These are phyloP conservation scores for Barbus barbus DNA, from an alignment of 2,113 vertebrate species.

Conservation along the genomic window DNA sequence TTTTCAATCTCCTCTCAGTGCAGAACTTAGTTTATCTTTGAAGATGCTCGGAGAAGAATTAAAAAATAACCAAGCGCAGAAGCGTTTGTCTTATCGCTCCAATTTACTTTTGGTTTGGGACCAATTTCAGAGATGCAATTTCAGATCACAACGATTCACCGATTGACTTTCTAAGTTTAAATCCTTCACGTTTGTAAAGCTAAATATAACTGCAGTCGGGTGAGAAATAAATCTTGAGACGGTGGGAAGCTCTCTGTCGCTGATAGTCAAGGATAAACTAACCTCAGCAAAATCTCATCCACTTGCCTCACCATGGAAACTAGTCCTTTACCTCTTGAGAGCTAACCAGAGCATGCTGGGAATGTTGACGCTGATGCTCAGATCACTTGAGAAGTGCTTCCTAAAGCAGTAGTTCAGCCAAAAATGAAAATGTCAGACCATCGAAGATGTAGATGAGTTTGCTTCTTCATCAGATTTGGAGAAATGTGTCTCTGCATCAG, in stretches of 20 bases:
- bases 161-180: slow-evolving; percentile 54
- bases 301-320: slow-evolving; percentile 62
- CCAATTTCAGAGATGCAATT: slow-evolving; percentile 52
- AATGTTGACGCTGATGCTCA: not conserved
- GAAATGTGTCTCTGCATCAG: too few species aligned
- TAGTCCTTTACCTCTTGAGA: slow-evolving; percentile 51
- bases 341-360: slow-evolving; percentile 15
- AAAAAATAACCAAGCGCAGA: not conserved
- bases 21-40: not conserved
- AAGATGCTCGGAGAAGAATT: not conserved
- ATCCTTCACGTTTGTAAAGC: slow-evolving; percentile 2
- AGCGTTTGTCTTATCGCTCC: not conserved
- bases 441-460: too few species aligned
- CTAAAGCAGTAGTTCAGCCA: too few species aligned
- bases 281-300: slow-evolving; percentile 21
- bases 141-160: slow-evolving; percentile 59
- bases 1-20: not conserved
- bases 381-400: too few species aligned
- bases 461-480: too few species aligned
- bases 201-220: slow-evolving; percentile 33
- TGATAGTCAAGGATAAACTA: slow-evolving; percentile 50
- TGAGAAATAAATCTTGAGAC: slow-evolving; percentile 20
- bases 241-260: not conserved
- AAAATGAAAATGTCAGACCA: too few species aligned
- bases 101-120: not conserved